These are phyloP conservation scores for Grammomys dolichurus DNA, from an alignment of 2,113 vertebrate genomes.

Conservation along the genomic window DNA sequence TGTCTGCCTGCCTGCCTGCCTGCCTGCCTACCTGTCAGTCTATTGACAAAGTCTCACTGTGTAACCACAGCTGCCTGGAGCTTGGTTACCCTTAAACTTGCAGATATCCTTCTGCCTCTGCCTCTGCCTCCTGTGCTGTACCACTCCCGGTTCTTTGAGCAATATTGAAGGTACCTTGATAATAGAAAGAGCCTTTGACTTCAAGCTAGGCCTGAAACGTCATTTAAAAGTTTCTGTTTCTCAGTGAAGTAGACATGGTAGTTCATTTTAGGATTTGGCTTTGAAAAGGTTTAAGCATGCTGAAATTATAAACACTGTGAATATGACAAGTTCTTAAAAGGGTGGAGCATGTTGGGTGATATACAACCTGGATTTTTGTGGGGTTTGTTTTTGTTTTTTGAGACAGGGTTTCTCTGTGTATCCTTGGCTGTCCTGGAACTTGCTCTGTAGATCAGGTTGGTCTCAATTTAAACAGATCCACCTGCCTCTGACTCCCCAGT, in stretches of 20 bases:
- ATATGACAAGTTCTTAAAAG: conserved; percentile 21
- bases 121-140: not conserved
- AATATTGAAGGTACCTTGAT: not conserved
- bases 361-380: not conserved
- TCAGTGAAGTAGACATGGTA: not conserved
- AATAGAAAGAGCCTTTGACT: conserved; percentile 13
- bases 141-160: not conserved
- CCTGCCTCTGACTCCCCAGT: not conserved
- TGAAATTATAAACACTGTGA: not conserved
- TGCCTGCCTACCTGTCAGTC: not conserved
- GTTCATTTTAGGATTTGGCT: not conserved
- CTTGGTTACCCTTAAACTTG: not conserved
- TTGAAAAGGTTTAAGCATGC: conserved; percentile 7
- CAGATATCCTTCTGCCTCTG: not conserved
- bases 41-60: not conserved
- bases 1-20: not conserved
- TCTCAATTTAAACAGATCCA: not conserved
- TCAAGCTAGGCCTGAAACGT: not conserved
- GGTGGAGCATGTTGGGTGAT: not conserved
- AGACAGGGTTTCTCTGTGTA: not conserved
- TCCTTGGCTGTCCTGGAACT: not conserved
- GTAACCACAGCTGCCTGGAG: not conserved
- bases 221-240: conserved; percentile 19
- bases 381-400: not conserved
- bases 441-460: not conserved